Evolutionary conservation across 2,113 vertebrate species (phyloP), one percentile per base, ranked within the genome.

Genomic region (Edolisoma coerulescens): DNA sequence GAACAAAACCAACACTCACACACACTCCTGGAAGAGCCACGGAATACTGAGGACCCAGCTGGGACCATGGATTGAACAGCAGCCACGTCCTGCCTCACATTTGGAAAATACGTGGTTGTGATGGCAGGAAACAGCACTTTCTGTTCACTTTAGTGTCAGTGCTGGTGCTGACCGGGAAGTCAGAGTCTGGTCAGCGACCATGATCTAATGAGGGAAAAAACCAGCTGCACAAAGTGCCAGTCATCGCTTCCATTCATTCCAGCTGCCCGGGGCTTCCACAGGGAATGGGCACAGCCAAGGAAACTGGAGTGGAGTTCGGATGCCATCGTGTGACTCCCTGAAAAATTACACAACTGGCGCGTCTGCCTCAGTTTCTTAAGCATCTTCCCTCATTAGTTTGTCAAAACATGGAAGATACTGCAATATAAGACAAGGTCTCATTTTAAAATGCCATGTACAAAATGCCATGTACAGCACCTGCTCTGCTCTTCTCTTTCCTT

Each of bases 271-370:
- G 10, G 64, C 4, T 6, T 9, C 47, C 3, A 3, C 0, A 4
- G 3, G 7, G 52, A 23, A 17, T 0, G 23, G 81, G 0, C 57
- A 26, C 32, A 15, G 24, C 4, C 13, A 1, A 1, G 0, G 15
- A 6, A 10, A 18, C 2, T 7, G 33, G 32, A 60, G 26, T 3
- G 53, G 89, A 59, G 65, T 11, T 75, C 22, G 71, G 32, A 9
- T 70, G 95, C 97, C 97, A 70, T 27, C 98, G 96, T 80, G 59
- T 79, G 98, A 84, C 70, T 32, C 10, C 9, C 20, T 4, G n/a
- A 9, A 7, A 49, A 54, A 61, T 21, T 47, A 39, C 83, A 93
- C 7, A 63, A 3, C 45, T 6, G 11, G 4, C 1, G 2, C 1
- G 26, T 9, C 44, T 27, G 5, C 11, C 28, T 47, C 4, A 1